Conservation (phyloP, 1,140 invertebrate species). For the Panagrolaimus sp. region DNA sequence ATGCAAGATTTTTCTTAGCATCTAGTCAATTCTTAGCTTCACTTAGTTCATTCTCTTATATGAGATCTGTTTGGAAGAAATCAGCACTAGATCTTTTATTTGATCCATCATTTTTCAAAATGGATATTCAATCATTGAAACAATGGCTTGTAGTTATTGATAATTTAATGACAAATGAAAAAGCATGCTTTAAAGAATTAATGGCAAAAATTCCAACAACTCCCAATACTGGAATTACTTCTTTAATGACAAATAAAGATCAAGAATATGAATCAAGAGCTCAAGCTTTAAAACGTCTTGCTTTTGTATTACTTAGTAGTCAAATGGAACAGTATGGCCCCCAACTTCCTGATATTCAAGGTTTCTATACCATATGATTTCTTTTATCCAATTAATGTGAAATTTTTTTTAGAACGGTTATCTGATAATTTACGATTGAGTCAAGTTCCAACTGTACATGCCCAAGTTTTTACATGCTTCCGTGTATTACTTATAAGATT, state of each 20-base stretch:
- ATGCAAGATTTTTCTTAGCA: conserved; percentile 76
- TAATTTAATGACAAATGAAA: conserved; percentile 89
- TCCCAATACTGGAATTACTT: conserved; percentile 69
- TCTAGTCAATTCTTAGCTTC: conserved; percentile 78
- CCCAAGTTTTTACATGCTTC: conserved; percentile 83
- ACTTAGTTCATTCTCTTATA: conserved; percentile 80
- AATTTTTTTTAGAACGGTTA: conserved; percentile 67
- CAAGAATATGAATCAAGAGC: conserved; percentile 82
- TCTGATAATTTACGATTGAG: conserved; percentile 75
- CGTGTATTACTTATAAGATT: conserved; percentile 79
- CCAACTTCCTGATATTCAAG: conserved; percentile 84
- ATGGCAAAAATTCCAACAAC: conserved; percentile 74
- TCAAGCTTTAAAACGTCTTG: conserved; percentile 76
- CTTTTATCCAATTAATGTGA: no score
- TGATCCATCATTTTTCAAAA: conserved; percentile 80
- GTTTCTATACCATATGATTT: no score
- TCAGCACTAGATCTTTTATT: conserved; percentile 80
- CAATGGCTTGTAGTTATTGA: conserved; percentile 81
- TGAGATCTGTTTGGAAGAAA: conserved; percentile 82
- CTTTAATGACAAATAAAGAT: conserved; percentile 72
- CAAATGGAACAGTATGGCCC: conserved; percentile 85
- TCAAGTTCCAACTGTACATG: conserved; percentile 74
- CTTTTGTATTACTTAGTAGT: conserved; percentile 84
- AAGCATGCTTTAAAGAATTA: conserved; percentile 81
- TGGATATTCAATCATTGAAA: conserved; percentile 71